phyloP scores from a whole-genome alignment of 1,140 invertebrate species.

The Papilio machaon region DNA sequence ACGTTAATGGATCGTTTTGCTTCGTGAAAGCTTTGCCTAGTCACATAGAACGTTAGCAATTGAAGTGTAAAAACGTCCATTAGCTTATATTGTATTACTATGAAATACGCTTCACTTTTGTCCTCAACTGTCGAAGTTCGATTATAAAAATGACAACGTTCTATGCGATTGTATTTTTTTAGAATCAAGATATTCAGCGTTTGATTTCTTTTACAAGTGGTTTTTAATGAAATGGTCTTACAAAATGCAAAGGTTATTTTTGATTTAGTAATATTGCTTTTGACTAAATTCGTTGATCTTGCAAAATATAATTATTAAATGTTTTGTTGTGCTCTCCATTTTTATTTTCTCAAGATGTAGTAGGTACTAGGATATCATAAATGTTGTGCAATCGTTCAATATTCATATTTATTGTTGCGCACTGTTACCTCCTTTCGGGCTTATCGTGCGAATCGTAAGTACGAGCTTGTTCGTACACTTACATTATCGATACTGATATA shows the following conservation, averaged over 20 bases:
- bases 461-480: conserved; percentile 49
- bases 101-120: background rate
- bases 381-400: conserved; percentile 26
- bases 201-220: background rate
- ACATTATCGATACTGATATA: conserved; percentile 55
- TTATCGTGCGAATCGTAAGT: conserved; percentile 51
- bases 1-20: conserved; percentile 53
- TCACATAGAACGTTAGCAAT: conserved; percentile 4
- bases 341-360: background rate
- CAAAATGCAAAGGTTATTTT: background rate
- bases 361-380: conserved; percentile 23
- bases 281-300: background rate
- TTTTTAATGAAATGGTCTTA: background rate
- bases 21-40: conserved; percentile 21
- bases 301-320: background rate
- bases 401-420: conserved; percentile 29
- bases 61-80: conserved; percentile 19
- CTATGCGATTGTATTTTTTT: background rate
- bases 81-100: background rate
- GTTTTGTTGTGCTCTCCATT: background rate
- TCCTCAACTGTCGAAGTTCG: background rate
- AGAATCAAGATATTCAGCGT: background rate
- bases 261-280: background rate
- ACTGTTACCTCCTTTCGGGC: conserved; percentile 35
- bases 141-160: background rate